Base-by-base conservation (phyloP, 2,888 invertebrate species). In the Aporophyla nigra region DNA sequence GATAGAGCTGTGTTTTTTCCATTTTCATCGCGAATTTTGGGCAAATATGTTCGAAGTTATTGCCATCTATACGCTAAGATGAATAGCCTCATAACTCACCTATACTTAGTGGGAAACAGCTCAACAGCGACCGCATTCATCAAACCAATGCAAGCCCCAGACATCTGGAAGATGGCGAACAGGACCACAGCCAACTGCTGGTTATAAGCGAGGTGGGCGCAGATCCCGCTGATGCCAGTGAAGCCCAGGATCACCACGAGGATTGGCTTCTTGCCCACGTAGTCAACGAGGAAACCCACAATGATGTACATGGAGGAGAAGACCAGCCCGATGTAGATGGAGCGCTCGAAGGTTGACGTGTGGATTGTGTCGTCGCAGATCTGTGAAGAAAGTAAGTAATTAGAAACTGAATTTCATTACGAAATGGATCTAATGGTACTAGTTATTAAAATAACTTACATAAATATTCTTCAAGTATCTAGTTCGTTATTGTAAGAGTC, bases 301-400 rank as follows among this genome's bases (percentile, higher is more conserved):
- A 97, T 87, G 53, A 98, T 89, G 91, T 98, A 98, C 89, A 97
- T 97, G 1, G 97, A 88, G 43, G 98, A 96, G 89, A 98, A 98
- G 9, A 97, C 97, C 0, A 97, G 94, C 0, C 98, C 98, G 86
- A 98, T 97, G 80, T 97, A 96, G 81, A 98, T 96, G 67, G 98
- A 97, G 67, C 97, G 97, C 87, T 97, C 94, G 90, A 98, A 98
- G 5, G 98, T 97, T 0, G 94, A 94, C 0, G 97, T 93, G 89
- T 98, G 97, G 81, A 98, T 97, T 0, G 95, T 93, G 53, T 97
- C 95, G 49, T 94, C 93, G 87, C 98, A 98, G 43, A 91, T 83
- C 14, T 91, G 80, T 92, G 93, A 87, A 14, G 76, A 49, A 40
- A 66, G 9, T 54, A 16, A 56, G 43, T 40, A 74, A 74, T 58